A percentile compares a stretch with the other conserved stretches of the same genome.
Evolutionary conservation across 2,888 invertebrate species (phyloP).

Genomic region (Trachelus stipa): DNA sequence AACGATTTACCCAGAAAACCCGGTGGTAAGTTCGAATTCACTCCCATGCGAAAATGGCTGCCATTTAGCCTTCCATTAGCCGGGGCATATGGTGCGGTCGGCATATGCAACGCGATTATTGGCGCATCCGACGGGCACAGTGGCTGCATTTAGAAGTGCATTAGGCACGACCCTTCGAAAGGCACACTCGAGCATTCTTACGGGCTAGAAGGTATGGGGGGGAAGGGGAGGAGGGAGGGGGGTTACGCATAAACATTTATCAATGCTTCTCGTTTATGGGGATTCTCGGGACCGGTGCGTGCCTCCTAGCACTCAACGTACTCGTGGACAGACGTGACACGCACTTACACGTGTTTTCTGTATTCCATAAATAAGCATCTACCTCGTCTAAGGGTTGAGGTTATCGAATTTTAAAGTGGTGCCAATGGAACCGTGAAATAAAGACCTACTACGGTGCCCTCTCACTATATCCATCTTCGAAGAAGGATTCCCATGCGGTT

Average conservation of each 20-base stretch:
- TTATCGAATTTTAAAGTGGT: not conserved
- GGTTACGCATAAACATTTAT: slow-evolving; percentile 5
- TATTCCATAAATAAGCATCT: not conserved
- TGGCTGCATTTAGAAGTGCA: slow-evolving; percentile 8
- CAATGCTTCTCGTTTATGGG: slow-evolving; percentile 1
- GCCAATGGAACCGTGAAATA: not conserved
- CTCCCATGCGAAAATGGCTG: slow-evolving; percentile 1
- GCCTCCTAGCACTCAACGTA: not conserved
- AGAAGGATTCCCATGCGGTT: not conserved
- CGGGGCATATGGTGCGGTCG: slow-evolving; percentile 27
- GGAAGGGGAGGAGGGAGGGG: not conserved
- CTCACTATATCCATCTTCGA: not conserved
- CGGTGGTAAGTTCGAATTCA: slow-evolving; percentile 2
- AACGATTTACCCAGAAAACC: slow-evolving; percentile 35
- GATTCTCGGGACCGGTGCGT: not conserved
- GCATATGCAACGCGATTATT: slow-evolving; percentile 6
- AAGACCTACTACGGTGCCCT: not conserved
- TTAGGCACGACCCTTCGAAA: slow-evolving; percentile 1
- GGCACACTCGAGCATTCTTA: not conserved
- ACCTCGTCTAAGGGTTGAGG: not conserved
- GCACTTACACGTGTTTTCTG: slow-evolving; percentile 38
- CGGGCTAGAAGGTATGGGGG: not conserved
- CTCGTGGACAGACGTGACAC: slow-evolving; percentile 28
- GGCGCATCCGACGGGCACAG: slow-evolving; percentile 8
- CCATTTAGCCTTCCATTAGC: slow-evolving; percentile 24